Evolutionary conservation across 2,888 invertebrate genomes (phyloP).

Genomic region (Masnerella sp.): DNA sequence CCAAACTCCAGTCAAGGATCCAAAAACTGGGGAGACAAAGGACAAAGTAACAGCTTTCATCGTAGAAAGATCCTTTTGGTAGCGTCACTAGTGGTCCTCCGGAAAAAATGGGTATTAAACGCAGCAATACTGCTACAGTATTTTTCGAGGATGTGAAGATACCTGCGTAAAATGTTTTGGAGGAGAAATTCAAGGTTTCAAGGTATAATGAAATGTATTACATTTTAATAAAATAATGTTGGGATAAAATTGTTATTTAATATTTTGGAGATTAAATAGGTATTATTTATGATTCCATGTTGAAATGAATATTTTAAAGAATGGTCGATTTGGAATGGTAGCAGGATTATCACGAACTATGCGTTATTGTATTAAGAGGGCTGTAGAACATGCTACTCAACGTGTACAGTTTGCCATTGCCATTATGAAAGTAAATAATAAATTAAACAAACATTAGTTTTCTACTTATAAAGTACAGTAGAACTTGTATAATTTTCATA

Average conservation of each 20-base stretch:
- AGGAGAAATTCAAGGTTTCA: constrained; percentile 93
- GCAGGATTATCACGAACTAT: constrained; percentile 96
- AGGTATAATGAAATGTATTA: no score
- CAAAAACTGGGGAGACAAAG: constrained; percentile 81
- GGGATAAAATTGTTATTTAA: no score
- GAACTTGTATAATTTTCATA: no score
- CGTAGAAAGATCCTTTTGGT: constrained; percentile 94
- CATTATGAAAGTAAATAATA: constrained; percentile 88
- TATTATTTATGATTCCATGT: constrained; percentile 80
- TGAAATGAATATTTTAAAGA: constrained; percentile 99
- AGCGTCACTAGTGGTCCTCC: constrained; percentile 96
- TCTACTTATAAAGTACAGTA: no score
- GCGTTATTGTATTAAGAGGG: constrained; percentile 90
- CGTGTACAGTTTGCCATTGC: constrained; percentile 98
- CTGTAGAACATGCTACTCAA: constrained; percentile 93
- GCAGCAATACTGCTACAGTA: constrained; percentile 95
- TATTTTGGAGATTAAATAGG: no score
- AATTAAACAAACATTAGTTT: no score
- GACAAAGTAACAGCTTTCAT: constrained; percentile 96
- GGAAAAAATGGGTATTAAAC: constrained; percentile 99
- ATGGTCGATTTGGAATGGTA: constrained; percentile 98
- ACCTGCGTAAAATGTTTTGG: constrained; percentile 93
- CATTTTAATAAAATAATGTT: no score
- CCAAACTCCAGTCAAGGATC: constrained; percentile 79
- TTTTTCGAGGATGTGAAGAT: constrained; percentile 96